Conservation (phyloP, 2,113 vertebrate species). For the Numenius arquata region DNA sequence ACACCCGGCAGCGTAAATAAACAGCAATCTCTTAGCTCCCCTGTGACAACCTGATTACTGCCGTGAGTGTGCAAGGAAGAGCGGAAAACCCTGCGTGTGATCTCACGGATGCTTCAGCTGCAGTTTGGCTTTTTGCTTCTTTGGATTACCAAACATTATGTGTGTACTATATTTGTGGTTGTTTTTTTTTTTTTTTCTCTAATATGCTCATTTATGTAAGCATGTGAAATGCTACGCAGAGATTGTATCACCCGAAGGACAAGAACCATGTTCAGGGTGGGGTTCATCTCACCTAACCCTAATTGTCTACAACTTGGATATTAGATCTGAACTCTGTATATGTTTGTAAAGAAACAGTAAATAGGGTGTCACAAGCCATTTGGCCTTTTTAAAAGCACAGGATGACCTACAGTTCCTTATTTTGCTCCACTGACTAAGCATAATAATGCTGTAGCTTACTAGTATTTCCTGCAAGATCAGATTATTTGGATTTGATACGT, state of each 20-base stretch:
- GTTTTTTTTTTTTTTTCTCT: neutral
- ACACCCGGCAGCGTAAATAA: neutral
- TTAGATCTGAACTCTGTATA: neutral
- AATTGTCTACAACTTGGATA: neutral
- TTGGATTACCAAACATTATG: neutral
- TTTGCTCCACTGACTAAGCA: neutral
- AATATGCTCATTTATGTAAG: neutral
- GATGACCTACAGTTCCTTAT: neutral
- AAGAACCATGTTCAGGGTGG: neutral
- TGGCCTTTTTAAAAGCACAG: neutral
- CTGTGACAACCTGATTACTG: neutral
- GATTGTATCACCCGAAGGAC: neutral
- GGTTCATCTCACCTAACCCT: neutral
- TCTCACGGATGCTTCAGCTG: neutral
- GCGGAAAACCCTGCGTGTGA: rapidly evolving
- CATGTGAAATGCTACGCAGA: neutral
- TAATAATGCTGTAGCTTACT: neutral
- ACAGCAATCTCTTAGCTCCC: neutral
- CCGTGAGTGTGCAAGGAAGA: rapidly evolving
- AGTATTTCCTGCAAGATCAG: neutral
- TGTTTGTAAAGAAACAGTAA: neutral
- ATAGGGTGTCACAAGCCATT: neutral
- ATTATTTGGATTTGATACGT: neutral
- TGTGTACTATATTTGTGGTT: neutral
- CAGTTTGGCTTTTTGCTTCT: neutral